phyloP scores from a whole-genome alignment of 2,113 vertebrate genomes.

The Nipponia nippon region DNA sequence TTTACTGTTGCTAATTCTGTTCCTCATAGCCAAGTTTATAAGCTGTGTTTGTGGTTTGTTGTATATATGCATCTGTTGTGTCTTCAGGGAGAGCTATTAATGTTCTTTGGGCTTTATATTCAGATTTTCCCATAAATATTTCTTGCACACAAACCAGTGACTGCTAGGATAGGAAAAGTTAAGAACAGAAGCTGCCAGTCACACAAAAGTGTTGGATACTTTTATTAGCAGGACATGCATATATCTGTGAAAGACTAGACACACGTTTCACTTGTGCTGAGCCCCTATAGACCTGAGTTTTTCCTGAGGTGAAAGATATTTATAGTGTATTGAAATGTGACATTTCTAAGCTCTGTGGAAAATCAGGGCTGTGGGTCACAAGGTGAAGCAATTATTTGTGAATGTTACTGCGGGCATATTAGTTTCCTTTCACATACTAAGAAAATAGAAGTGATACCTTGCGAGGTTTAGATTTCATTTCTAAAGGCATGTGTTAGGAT shows the following conservation, averaged over 20 bases:
- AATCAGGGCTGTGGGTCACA: not conserved
- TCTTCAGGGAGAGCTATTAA: not conserved
- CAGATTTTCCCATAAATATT: not conserved
- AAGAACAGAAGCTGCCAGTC: not conserved
- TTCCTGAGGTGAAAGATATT: conserved; percentile 12
- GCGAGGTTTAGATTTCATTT: not conserved
- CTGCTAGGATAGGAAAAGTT: not conserved
- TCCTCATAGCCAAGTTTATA: not conserved
- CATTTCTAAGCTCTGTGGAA: conserved; percentile 31
- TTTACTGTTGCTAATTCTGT: not conserved
- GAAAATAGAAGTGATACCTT: not conserved
- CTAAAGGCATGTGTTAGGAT: not conserved
- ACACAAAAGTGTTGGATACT: not conserved
- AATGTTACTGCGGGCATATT: conserved; percentile 7
- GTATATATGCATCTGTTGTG: not conserved
- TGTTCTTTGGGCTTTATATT: not conserved
- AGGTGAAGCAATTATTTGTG: conserved; percentile 44
- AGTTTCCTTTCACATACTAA: not conserved
- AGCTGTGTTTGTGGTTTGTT: not conserved
- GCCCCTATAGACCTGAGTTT: not conserved
- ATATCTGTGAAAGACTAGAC: not conserved
- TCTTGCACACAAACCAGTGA: not conserved
- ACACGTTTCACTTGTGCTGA: not conserved
- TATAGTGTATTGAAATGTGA: not conserved
- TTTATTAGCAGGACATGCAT: not conserved